Percentiles rank a stretch among this genome's conserved stretches.
These are phyloP conservation scores for Gonocerus acuteangulatus DNA, from an alignment of 2,888 invertebrate species.

Conservation along the genomic window DNA sequence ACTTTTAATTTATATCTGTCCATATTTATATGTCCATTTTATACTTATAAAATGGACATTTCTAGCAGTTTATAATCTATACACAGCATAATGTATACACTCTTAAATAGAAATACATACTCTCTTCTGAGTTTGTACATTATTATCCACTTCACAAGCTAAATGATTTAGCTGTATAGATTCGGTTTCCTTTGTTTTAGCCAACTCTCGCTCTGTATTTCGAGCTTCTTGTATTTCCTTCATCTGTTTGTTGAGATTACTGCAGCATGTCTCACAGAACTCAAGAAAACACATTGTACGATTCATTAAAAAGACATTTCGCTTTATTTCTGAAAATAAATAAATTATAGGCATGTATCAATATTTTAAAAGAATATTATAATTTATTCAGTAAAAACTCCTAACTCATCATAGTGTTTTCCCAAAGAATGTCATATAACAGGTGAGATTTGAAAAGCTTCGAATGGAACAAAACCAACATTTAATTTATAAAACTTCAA, in stretches of 20 bases:
- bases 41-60: too few species aligned
- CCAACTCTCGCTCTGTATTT: neutral
- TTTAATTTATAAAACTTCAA: too few species aligned
- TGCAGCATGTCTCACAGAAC: neutral
- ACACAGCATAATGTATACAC: too few species aligned
- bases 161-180: neutral
- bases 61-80: too few species aligned
- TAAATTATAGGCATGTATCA: neutral
- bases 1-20: too few species aligned
- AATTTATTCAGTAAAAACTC: too few species aligned
- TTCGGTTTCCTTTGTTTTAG: neutral
- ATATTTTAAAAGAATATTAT: neutral
- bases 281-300: conserved; percentile 9
- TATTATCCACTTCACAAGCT: neutral
- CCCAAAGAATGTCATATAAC: too few species aligned
- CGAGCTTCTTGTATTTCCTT: conserved; percentile 4
- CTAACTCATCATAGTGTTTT: too few species aligned
- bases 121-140: neutral
- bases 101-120: too few species aligned
- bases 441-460: too few species aligned
- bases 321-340: conserved; percentile 2
- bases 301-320: conserved; percentile 9
- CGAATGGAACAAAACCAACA: too few species aligned
- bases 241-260: neutral
- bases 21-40: too few species aligned